Percentiles rank a stretch among this genome's conserved stretches.
Evolutionary conservation across 2,113 vertebrate species (phyloP).

Genomic region (Alexandromys fortis): DNA sequence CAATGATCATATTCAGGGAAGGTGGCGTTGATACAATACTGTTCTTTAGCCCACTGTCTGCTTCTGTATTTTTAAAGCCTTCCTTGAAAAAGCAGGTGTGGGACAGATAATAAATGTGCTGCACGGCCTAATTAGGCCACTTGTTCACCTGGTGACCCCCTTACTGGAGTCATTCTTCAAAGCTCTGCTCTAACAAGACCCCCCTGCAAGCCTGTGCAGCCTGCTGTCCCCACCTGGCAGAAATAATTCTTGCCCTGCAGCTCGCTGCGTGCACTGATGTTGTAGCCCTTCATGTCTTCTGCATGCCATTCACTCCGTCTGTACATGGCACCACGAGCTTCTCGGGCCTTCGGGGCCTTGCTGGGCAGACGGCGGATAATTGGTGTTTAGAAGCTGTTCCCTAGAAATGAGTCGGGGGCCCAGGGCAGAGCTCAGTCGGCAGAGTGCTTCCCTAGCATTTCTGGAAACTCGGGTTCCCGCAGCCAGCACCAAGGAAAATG

Average conservation of each 20-base stretch:
- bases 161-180: conserved; percentile 58
- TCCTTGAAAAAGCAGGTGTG: conserved; percentile 66
- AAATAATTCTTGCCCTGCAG: not conserved
- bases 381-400: conserved; percentile 37
- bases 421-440: not conserved
- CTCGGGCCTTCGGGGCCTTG: not conserved
- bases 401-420: not conserved
- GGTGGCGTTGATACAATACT: conserved; percentile 1
- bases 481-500: not conserved
- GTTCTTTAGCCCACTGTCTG: conserved; percentile 9
- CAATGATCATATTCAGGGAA: not conserved
- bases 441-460: not conserved
- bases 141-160: conserved; percentile 65
- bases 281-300: not conserved
- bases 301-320: not conserved
- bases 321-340: not conserved
- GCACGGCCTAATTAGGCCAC: conserved; percentile 72
- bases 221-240: conserved; percentile 45
- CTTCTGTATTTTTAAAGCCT: conserved; percentile 70
- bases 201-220: conserved; percentile 16
- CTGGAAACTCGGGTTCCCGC: not conserved
- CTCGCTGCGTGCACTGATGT: not conserved
- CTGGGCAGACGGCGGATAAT: not conserved
- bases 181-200: conserved; percentile 61
- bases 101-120: conserved; percentile 61